phyloP scores from a whole-genome alignment of 2,888 invertebrate genomes.

The Cacoxenus indagator region DNA sequence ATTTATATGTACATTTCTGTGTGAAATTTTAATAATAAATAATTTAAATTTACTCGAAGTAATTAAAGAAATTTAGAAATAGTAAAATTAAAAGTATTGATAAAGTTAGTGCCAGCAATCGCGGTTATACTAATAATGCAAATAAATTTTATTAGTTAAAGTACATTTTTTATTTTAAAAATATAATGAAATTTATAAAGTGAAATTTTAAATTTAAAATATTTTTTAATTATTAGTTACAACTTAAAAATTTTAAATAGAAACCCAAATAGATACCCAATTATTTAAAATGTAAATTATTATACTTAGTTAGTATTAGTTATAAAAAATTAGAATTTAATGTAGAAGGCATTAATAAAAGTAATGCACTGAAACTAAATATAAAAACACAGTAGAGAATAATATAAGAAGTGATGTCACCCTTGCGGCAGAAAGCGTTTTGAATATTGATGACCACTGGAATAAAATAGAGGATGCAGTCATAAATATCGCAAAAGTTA shows the following conservation, averaged over 20 bases:
- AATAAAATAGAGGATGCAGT: too few species aligned
- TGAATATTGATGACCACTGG: too few species aligned
- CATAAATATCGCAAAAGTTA: too few species aligned
- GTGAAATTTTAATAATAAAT: constrained; percentile 68
- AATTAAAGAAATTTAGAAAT: constrained; percentile 76
- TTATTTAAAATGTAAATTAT: constrained; percentile 72
- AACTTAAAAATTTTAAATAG: constrained; percentile 73
- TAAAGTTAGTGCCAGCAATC: constrained; percentile 77
- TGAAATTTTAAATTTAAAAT: constrained; percentile 60
- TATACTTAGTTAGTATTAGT: constrained; percentile 74
- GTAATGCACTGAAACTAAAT: too few species aligned
- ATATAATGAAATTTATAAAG: constrained; percentile 73
- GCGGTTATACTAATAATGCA: constrained; percentile 78
- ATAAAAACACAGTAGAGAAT: too few species aligned
- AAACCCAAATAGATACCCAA: constrained; percentile 81
- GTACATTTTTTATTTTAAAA: constrained; percentile 78
- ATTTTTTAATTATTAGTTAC: constrained; percentile 73
- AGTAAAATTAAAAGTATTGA: constrained; percentile 75
- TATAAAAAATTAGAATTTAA: too few species aligned
- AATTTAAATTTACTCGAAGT: constrained; percentile 66
- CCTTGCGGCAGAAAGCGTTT: too few species aligned
- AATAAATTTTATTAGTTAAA: constrained; percentile 73
- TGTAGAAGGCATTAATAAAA: too few species aligned
- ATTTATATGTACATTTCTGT: constrained; percentile 75
- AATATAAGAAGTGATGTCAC: too few species aligned